Evolutionary conservation across 2,888 invertebrate species (phyloP).

Genomic region (Rhaphigaster nebulosa): DNA sequence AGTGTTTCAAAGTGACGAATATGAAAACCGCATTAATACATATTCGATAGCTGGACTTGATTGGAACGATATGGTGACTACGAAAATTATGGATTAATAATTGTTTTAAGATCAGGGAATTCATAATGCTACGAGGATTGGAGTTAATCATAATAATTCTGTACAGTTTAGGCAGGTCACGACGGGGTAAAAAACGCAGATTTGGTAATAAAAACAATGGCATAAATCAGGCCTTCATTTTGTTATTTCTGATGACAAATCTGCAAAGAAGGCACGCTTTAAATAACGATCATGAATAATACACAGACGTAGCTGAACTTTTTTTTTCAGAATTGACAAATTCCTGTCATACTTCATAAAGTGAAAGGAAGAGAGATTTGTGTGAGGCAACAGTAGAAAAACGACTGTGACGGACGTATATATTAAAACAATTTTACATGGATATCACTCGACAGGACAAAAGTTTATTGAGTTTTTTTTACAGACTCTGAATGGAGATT

Average conservation of each 20-base stretch:
- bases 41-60: no score
- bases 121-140: no score
- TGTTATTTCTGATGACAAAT: background rate
- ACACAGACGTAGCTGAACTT: background rate
- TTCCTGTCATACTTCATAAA: slow-evolving; percentile 3
- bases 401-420: background rate
- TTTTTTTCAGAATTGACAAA: slow-evolving; percentile 5
- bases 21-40: no score
- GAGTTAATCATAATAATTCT: no score
- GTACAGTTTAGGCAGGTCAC: no score
- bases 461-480: slow-evolving; percentile 5
- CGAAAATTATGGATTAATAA: no score
- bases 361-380: slow-evolving; percentile 20
- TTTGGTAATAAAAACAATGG: no score
- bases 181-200: no score
- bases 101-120: no score
- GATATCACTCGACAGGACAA: slow-evolving; percentile 17
- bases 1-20: no score
- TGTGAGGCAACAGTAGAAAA: background rate
- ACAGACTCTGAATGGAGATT: background rate
- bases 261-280: background rate
- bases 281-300: background rate
- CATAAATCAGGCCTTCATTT: no score
- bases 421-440: slow-evolving; percentile 34
- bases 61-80: no score